Evolutionary conservation across 2,888 invertebrate genomes (phyloP).

Genomic region (Belgica antarctica): DNA sequence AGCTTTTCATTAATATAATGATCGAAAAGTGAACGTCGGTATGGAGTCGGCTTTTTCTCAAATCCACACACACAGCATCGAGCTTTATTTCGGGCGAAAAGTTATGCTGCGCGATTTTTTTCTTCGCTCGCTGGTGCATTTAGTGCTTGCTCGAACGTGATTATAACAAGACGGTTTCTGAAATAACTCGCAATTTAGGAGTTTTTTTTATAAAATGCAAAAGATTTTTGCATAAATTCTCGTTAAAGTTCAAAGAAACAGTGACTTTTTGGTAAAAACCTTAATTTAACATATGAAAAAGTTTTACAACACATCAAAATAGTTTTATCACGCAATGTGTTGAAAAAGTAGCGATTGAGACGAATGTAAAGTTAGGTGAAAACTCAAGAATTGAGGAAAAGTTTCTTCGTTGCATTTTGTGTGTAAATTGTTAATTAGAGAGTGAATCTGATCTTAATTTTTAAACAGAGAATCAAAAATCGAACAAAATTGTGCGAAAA

Average conservation of each 20-base stretch:
- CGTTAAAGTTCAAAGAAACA: not conserved
- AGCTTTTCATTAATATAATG: conserved; percentile 20
- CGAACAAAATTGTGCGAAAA: not conserved
- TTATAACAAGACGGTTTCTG: conserved; percentile 37
- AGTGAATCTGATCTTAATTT: conserved; percentile 19
- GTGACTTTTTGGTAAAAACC: conserved; percentile 16
- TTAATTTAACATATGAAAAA: not conserved
- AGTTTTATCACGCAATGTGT: too few relatives aligned
- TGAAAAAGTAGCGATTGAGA: not conserved
- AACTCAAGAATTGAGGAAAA: conserved; percentile 24
- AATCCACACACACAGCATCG: conserved; percentile 19
- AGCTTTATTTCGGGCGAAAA: conserved; percentile 38
- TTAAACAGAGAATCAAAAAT: not conserved
- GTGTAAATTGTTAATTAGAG: conserved; percentile 40
- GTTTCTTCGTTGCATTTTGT: conserved; percentile 23
- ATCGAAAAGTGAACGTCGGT: conserved; percentile 12
- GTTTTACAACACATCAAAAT: too few relatives aligned
- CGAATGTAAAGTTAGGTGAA: not conserved
- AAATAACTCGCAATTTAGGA: not conserved
- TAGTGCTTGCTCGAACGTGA: conserved; percentile 39
- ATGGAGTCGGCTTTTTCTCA: conserved; percentile 17
- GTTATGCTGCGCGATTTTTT: conserved; percentile 41
- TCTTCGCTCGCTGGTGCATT: conserved; percentile 24
- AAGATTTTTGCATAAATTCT: not conserved
- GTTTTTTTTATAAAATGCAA: too few relatives aligned